Evolutionary conservation across 35 echinoderm and acorn worm species (phyloP).

Genomic region (Heliocidaris tuberculata): DNA sequence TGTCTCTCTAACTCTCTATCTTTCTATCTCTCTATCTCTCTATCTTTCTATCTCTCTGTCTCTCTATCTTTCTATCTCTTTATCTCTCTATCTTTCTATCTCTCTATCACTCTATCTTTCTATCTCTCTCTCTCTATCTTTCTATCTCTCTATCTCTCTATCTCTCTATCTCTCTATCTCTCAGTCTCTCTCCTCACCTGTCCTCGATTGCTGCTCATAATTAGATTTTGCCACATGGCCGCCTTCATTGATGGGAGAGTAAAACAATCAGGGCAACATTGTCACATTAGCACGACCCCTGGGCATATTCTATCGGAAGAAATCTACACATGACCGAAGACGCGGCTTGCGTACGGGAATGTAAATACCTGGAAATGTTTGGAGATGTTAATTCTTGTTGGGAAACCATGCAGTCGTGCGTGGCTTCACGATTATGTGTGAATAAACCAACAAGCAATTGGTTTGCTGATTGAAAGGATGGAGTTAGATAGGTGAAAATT

Average conservation of each 20-base stretch:
- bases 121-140: no score
- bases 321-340: background rate
- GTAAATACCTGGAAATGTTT: background rate
- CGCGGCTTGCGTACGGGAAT: background rate
- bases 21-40: no score
- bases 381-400: background rate
- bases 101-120: no score
- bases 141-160: no score
- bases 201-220: background rate
- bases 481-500: background rate
- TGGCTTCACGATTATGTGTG: background rate
- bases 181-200: background rate
- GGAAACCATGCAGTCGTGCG: background rate
- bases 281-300: background rate
- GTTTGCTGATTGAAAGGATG: background rate
- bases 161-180: no score
- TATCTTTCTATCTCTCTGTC: no score
- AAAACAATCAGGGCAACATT: slow-evolving; percentile 17
- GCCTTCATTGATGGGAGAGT: background rate
- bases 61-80: no score
- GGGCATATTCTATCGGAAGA: background rate
- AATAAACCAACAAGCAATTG: background rate
- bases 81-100: no score
- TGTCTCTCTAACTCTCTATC: no score
- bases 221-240: background rate